A percentile compares a stretch with the other conserved stretches of the same genome.
Conservation (phyloP, 2,113 vertebrate genomes). For the Pionites leucogaster region DNA sequence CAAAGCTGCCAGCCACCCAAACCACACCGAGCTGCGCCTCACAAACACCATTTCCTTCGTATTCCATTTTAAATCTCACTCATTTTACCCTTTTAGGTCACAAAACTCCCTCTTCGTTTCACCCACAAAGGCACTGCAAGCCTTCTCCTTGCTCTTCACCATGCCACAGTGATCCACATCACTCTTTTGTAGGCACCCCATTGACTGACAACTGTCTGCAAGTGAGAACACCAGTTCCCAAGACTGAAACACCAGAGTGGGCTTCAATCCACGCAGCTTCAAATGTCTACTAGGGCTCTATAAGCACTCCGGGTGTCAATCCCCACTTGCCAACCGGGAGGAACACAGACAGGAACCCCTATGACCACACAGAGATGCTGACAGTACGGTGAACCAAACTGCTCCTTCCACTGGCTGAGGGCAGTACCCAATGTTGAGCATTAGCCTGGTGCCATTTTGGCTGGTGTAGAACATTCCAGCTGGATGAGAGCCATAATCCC, state of each 20-base stretch:
- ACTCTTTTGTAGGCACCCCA: not conserved
- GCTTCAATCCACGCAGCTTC: not conserved
- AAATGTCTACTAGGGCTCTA: not conserved
- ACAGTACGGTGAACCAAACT: not conserved
- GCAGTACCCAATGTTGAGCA: not conserved
- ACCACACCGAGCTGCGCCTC: not conserved
- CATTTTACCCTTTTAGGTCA: not conserved
- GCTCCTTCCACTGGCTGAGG: not conserved
- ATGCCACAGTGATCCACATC: not conserved
- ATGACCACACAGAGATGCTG: not conserved
- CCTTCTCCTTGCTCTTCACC: not conserved
- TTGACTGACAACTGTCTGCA: not conserved
- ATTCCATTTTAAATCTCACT: not conserved
- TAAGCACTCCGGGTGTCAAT: not conserved
- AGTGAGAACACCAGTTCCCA: not conserved
- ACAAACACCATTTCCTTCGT: not conserved
- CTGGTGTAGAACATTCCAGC: not conserved
- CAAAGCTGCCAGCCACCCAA: not conserved
- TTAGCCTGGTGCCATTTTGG: not conserved
- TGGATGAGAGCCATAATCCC: not conserved
- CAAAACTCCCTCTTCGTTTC: not conserved
- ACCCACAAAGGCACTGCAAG: not conserved
- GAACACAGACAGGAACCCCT: not conserved
- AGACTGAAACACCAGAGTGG: not conserved
- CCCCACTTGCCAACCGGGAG: rapidly evolving